These are phyloP conservation scores for Ptychochromis oligacanthus DNA, from an alignment of 2,113 vertebrate genomes.

Conservation along the genomic window DNA sequence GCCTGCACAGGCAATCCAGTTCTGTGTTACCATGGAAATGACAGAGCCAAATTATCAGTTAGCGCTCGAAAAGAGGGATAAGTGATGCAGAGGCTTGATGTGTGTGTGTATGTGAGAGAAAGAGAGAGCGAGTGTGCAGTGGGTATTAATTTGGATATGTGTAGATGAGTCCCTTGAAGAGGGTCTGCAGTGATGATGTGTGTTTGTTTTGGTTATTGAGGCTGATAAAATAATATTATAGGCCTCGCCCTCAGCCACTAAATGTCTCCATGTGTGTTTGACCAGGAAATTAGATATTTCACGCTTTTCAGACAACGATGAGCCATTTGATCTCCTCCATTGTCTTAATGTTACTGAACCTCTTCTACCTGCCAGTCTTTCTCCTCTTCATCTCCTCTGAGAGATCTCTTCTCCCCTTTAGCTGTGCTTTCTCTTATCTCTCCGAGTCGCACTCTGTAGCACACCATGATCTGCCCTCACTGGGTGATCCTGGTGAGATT, in stretches of 20 bases:
- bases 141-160: conserved; percentile 30
- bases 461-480: conserved; percentile 22
- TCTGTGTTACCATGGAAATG: conserved; percentile 76
- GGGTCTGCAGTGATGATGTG: conserved; percentile 23
- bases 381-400: background rate
- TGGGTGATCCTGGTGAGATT: conserved; percentile 42
- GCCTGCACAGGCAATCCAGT: conserved; percentile 58
- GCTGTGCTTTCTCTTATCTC: background rate
- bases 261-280: conserved; percentile 47
- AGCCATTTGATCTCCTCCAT: conserved; percentile 39
- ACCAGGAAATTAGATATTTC: conserved; percentile 71
- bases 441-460: background rate
- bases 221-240: conserved; percentile 58
- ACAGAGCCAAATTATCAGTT: conserved; percentile 69
- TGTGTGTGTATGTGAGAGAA: conserved; percentile 9
- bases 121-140: background rate
- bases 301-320: conserved; percentile 27
- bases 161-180: conserved; percentile 8
- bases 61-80: conserved; percentile 63
- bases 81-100: conserved; percentile 45
- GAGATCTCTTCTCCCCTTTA: background rate
- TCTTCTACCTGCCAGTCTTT: conserved; percentile 29
- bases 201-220: conserved; percentile 55
- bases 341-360: conserved; percentile 33
- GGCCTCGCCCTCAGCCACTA: conserved; percentile 15